phyloP scores from a whole-genome alignment of 2,113 vertebrate species.

The Petrocephalus zakoni region DNA sequence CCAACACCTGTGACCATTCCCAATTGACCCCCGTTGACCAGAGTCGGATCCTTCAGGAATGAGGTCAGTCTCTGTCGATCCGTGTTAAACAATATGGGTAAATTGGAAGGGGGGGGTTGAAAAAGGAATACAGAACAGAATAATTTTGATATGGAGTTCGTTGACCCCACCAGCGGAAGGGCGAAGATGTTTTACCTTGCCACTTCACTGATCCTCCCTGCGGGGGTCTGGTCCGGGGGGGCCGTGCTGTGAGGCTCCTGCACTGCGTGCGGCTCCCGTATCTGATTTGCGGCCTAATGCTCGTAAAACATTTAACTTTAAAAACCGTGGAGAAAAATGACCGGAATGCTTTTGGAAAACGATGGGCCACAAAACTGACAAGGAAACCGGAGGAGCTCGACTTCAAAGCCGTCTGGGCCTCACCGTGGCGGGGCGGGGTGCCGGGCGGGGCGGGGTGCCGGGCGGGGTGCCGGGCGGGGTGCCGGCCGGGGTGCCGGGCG shows the following conservation, averaged over 20 bases:
- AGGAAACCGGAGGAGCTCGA: not conserved
- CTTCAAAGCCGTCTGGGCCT: not conserved
- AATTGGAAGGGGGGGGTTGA: not conserved
- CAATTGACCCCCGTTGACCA: conserved; percentile 4
- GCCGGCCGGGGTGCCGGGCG: too few species aligned
- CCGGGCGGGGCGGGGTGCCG: too few species aligned
- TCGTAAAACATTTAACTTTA: not conserved
- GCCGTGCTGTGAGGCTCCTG: not conserved
- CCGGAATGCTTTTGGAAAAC: not conserved
- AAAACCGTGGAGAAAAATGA: not conserved
- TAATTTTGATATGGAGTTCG: not conserved
- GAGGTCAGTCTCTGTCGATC: not conserved
- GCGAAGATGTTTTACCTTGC: not conserved
- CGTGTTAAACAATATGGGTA: not conserved
- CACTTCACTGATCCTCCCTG: not conserved
- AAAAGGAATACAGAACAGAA: not conserved
- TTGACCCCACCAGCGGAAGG: not conserved
- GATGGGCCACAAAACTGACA: not conserved
- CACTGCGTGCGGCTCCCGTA: not conserved
- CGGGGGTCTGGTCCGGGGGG: not conserved
- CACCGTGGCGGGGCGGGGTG: not conserved
- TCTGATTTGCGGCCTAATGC: not conserved
- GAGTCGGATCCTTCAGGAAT: not conserved
- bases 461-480: too few species aligned
- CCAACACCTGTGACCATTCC: not conserved